Conservation (phyloP, 2,113 vertebrate genomes). For the Coturnix japonica region DNA sequence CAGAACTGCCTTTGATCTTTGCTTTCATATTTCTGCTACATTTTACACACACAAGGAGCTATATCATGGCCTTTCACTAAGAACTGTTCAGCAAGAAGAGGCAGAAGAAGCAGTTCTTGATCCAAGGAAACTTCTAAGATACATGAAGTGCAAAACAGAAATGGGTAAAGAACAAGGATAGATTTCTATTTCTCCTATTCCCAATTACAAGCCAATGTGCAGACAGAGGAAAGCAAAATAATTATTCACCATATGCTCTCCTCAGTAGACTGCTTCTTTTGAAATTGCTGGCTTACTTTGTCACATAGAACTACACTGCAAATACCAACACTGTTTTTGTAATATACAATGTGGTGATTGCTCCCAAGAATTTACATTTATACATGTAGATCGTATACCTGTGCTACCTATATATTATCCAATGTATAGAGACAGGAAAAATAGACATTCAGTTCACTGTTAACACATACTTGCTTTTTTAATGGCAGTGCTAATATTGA, state of each 20-base stretch:
- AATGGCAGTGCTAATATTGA: not conserved
- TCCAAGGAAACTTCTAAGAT: not conserved
- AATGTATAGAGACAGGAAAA: not conserved
- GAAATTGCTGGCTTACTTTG: not conserved
- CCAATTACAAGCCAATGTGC: not conserved
- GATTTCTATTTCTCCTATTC: not conserved
- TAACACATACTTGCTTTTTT: not conserved
- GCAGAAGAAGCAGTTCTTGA: not conserved
- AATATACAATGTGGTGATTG: not conserved
- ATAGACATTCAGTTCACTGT: not conserved
- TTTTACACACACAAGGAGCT: slow-evolving; percentile 21
- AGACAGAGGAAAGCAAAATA: not conserved
- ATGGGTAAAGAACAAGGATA: not conserved
- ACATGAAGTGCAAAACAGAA: not conserved
- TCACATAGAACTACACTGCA: not conserved
- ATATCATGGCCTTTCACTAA: not conserved
- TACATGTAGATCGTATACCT: not conserved
- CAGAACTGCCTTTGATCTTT: slow-evolving; percentile 57
- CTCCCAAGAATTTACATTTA: not conserved
- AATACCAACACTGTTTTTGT: not conserved
- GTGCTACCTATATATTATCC: not conserved
- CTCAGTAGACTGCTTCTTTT: not conserved
- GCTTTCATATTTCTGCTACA: slow-evolving; percentile 45
- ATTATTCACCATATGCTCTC: fast-evolving
- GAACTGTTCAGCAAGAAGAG: not conserved